Evolutionary conservation across 2,797 vertebrate genomes (phyloP).

Genomic region (Glyptemys insculpta): DNA sequence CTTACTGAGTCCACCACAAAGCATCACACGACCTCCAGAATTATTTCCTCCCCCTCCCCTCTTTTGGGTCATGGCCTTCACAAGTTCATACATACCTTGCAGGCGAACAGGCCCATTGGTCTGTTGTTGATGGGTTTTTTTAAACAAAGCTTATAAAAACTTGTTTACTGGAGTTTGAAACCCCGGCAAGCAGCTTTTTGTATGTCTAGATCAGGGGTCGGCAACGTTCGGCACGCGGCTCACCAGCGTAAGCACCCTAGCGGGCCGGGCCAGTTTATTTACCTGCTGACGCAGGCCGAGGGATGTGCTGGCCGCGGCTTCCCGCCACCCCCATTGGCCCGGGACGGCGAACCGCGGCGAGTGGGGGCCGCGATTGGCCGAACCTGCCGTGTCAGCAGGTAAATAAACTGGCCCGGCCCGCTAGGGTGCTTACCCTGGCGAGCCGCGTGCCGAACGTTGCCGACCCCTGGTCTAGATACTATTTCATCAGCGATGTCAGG

Average conservation of each 20-base stretch:
- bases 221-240: too few relatives aligned
- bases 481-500: neutral
- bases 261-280: too few relatives aligned
- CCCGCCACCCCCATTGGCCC: too few relatives aligned
- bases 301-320: too few relatives aligned
- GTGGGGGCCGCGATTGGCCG: too few relatives aligned
- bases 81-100: neutral
- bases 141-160: slow-evolving; percentile 17
- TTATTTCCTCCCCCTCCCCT: neutral
- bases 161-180: slow-evolving; percentile 13
- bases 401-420: too few relatives aligned
- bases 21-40: neutral
- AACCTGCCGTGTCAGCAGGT: too few relatives aligned
- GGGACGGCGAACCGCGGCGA: too few relatives aligned
- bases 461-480: neutral
- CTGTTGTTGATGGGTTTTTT: neutral
- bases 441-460: too few relatives aligned
- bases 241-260: too few relatives aligned
- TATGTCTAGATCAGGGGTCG: neutral
- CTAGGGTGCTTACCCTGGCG: too few relatives aligned
- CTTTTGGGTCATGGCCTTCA: neutral
- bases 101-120: neutral
- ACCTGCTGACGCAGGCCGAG: too few relatives aligned
- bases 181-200: neutral
- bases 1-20: neutral